These are phyloP conservation scores for Chrysogorgia sp. DNA, from an alignment of 92 coral and sea anemone species.

Conservation along the genomic window DNA sequence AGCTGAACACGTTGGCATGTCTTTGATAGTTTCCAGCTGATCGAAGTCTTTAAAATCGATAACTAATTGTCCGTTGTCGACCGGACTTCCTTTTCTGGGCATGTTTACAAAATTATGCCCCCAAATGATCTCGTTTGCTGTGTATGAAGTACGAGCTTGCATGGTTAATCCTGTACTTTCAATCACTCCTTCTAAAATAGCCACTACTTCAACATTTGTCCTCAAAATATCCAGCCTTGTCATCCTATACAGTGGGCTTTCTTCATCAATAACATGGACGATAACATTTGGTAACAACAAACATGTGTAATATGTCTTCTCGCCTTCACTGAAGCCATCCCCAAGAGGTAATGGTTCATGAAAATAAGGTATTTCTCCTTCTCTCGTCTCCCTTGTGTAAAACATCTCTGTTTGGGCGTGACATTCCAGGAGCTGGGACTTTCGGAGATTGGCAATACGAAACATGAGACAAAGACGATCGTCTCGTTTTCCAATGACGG, in stretches of 20 bases:
- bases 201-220: conserved; percentile 85
- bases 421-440: conserved; percentile 58
- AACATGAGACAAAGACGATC: conserved; percentile 92
- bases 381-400: conserved; percentile 66
- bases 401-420: conserved; percentile 32
- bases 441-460: conserved; percentile 83
- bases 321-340: conserved; percentile 67
- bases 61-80: conserved; percentile 75
- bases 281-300: conserved; percentile 86
- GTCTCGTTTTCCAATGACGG: conserved; percentile 83
- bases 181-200: conserved; percentile 84
- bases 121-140: conserved; percentile 87
- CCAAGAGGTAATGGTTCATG: conserved; percentile 80
- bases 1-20: conserved; percentile 81
- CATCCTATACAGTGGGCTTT: conserved; percentile 94
- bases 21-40: conserved; percentile 56
- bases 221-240: conserved; percentile 67
- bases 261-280: conserved; percentile 84
- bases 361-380: conserved; percentile 61
- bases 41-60: conserved; percentile 82
- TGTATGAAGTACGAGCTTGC: conserved; percentile 92
- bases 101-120: conserved; percentile 82
- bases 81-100: conserved; percentile 55
- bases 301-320: conserved; percentile 73
- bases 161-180: conserved; percentile 90